phyloP scores from a whole-genome alignment of 1,140 invertebrate species.

The Achroia grisella region DNA sequence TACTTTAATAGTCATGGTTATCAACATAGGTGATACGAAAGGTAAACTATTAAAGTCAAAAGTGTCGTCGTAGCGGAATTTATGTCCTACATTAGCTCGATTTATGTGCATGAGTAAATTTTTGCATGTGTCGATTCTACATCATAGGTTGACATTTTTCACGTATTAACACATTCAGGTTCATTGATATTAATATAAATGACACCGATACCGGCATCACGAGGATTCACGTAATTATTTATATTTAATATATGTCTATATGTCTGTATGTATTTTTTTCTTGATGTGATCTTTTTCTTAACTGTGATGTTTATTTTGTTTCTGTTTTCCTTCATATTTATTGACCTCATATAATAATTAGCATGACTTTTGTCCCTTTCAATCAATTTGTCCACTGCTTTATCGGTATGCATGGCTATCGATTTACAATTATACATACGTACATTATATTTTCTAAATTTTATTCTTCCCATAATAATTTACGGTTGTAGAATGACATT shows the following conservation, averaged over 20 bases:
- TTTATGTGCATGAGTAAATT: conserved; percentile 30
- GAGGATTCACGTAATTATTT: conserved; percentile 20
- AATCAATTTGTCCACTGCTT: conserved; percentile 35
- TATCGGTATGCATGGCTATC: conserved; percentile 63
- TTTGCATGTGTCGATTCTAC: conserved; percentile 29
- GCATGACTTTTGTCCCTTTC: conserved; percentile 42
- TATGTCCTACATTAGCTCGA: conserved; percentile 17
- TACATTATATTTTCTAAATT: conserved; percentile 43
- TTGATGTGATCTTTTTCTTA: conserved; percentile 40
- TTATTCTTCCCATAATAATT: conserved; percentile 28
- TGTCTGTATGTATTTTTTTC: conserved; percentile 17
- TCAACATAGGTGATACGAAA: conserved; percentile 37
- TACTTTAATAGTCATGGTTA: conserved; percentile 29
- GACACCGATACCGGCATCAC: conserved; percentile 14
- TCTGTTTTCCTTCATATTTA: conserved; percentile 23
- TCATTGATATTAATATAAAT: conserved; percentile 13
- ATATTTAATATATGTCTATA: background rate
- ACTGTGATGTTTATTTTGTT: conserved; percentile 27
- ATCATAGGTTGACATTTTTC: conserved; percentile 18
- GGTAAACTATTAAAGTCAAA: conserved; percentile 34
- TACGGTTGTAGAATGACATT: conserved; percentile 35
- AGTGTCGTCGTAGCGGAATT: conserved; percentile 31
- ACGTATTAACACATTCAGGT: conserved; percentile 16
- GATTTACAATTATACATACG: conserved; percentile 29
- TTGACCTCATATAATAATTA: conserved; percentile 57